Percentiles rank a stretch among this genome's conserved stretches.
phyloP scores from a whole-genome alignment of 2,797 vertebrate species.

The Poeciliopsis turneri region DNA sequence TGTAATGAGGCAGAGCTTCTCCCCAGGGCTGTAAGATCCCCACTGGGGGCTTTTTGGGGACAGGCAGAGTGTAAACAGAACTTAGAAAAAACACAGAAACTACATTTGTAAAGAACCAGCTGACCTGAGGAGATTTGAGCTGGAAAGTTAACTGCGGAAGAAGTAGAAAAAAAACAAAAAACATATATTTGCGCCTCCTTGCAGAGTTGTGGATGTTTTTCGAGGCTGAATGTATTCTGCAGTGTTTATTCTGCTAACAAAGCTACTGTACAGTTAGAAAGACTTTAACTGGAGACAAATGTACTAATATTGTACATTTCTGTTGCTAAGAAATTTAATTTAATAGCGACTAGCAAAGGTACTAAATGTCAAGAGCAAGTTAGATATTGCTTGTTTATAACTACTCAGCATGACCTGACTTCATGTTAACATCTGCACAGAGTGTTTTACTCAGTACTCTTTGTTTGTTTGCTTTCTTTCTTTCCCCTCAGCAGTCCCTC shows the following conservation, averaged over 20 bases:
- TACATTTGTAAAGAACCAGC: background rate
- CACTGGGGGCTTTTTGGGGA: background rate
- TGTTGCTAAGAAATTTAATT: background rate
- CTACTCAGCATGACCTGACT: background rate
- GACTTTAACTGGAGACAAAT: background rate
- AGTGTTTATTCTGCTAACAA: background rate
- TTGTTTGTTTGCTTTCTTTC: background rate
- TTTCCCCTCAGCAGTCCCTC: slow-evolving; percentile 67
- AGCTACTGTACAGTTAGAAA: background rate
- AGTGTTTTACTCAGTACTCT: background rate
- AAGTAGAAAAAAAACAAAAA: background rate
- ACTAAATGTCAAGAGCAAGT: background rate
- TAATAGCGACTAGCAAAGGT: background rate
- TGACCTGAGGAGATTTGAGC: background rate
- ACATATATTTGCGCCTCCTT: background rate
- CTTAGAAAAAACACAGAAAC: background rate
- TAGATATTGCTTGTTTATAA: background rate
- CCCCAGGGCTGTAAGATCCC: background rate
- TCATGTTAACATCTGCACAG: background rate
- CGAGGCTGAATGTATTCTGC: background rate
- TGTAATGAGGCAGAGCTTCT: background rate
- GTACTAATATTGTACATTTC: background rate
- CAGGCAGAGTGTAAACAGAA: background rate
- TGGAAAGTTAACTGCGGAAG: background rate
- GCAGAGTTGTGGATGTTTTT: background rate